Base-by-base conservation (phyloP, 2,797 vertebrate species). In the Rhinogobio ventralis region DNA sequence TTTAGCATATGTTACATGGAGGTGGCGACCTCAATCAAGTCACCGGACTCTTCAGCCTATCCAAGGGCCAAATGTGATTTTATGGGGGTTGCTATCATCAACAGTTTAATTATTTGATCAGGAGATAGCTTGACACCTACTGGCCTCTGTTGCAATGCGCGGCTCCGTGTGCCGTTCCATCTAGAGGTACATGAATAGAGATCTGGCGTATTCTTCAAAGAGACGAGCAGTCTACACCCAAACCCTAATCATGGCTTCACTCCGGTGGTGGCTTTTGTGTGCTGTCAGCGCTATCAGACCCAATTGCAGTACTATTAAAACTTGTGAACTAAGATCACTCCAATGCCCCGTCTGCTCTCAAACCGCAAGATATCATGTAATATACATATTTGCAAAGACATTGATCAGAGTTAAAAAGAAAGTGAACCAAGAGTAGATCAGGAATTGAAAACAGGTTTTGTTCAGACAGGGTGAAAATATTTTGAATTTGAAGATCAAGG, bases 11-110 rank as follows among this genome's bases (percentile, higher is more conserved):
- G 86, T 76, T 86, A 15, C 28, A 73, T 86, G 88, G 87, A 79
- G 93, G 91, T 92, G 89, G 83, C 0, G 92, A 94, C 93, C 94
- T 89, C 93, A 94, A 95, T 95, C 93, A 95, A 93, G 88, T 83
- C 82, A 84, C 82, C 78, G 81, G 89, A 93, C 93, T 93, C 60
- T 46, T 83, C 83, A 91, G 91, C 79, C 68, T 88, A 90, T 86
- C 49, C 57, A 0, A 7, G 23, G 85, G 88, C 89, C 88, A 84
- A 86, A 73, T 76, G 66, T 68, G 45, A 81, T 86, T 86, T 88
- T 42, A 78, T 68, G n/a, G 49, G 80, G 46, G 87, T 28, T 83
- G 39, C 90, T 88, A 93, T 93, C 90, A 81, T 88, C 39, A 83
- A 73, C 33, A 62, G 84, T 87, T 89, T 91, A 88, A 92, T 93